A percentile compares a stretch with the other conserved stretches of the same genome.
phyloP scores from a whole-genome alignment of 1,140 invertebrate genomes.

The Drosophila aff. region DNA sequence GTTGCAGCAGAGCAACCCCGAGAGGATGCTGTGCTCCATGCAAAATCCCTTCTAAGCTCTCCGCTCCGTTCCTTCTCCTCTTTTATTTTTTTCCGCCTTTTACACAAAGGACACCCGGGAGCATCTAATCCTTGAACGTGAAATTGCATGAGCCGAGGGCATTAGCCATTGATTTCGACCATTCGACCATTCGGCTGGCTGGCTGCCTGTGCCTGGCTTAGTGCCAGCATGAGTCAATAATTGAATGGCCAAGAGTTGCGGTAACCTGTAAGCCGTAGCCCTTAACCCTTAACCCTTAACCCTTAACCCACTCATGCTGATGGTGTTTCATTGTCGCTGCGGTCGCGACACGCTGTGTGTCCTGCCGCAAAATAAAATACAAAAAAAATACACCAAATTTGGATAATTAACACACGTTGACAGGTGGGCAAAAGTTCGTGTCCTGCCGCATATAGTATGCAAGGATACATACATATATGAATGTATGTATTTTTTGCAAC shows the following conservation, averaged over 20 bases:
- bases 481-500: conserved; percentile 43
- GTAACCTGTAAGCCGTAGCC: conserved; percentile 25
- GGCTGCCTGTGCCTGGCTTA: conserved; percentile 54
- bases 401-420: conserved; percentile 73
- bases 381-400: neutral
- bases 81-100: conserved; percentile 18
- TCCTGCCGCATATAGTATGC: neutral
- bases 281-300: conserved; percentile 12
- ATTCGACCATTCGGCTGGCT: conserved; percentile 22
- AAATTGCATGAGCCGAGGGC: conserved; percentile 74
- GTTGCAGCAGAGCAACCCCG: conserved; percentile 62
- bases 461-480: neutral
- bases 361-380: neutral
- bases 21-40: conserved; percentile 6
- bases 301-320: conserved; percentile 35
- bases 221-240: conserved; percentile 83
- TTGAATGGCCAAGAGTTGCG: conserved; percentile 61
- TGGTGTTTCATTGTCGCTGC: conserved; percentile 79
- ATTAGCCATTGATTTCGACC: conserved; percentile 80
- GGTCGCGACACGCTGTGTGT: conserved; percentile 78
- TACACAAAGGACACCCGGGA: conserved; percentile 34
- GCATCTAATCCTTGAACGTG: conserved; percentile 62
- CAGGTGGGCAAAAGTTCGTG: conserved; percentile 50
- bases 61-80: neutral
- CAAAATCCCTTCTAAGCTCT: conserved; percentile 9